Evolutionary conservation across 2,797 vertebrate species (phyloP).

Genomic region (Hafferia zeledoni): DNA sequence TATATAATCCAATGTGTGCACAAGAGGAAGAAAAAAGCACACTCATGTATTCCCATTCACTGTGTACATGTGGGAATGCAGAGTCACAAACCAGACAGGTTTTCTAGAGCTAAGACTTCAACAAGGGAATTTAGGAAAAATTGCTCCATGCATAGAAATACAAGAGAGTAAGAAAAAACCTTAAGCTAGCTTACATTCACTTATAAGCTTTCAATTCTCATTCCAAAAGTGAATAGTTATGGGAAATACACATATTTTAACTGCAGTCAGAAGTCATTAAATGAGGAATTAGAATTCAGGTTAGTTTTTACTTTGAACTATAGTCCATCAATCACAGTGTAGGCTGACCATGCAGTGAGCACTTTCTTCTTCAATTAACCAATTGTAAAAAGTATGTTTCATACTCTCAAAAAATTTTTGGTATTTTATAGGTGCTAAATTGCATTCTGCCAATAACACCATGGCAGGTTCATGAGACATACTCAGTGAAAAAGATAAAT

Average conservation of each 20-base stretch:
- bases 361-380: background rate
- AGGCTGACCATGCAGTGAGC: background rate
- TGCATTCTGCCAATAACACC: background rate
- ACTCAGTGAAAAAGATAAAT: background rate
- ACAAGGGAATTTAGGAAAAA: background rate
- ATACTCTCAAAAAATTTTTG: background rate
- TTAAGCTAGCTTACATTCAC: background rate
- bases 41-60: background rate
- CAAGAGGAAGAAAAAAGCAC: background rate
- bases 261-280: background rate
- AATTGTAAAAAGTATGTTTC: background rate
- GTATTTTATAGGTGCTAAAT: background rate
- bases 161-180: background rate
- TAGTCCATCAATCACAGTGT: background rate
- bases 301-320: background rate
- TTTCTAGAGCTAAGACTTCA: background rate
- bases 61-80: accelerated
- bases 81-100: accelerated
- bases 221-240: background rate
- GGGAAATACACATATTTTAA: background rate
- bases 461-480: background rate
- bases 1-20: background rate
- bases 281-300: background rate
- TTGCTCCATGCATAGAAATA: background rate
- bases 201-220: background rate